These are phyloP conservation scores for Eciton burchellii DNA, from an alignment of 1,140 invertebrate species.

Conservation along the genomic window DNA sequence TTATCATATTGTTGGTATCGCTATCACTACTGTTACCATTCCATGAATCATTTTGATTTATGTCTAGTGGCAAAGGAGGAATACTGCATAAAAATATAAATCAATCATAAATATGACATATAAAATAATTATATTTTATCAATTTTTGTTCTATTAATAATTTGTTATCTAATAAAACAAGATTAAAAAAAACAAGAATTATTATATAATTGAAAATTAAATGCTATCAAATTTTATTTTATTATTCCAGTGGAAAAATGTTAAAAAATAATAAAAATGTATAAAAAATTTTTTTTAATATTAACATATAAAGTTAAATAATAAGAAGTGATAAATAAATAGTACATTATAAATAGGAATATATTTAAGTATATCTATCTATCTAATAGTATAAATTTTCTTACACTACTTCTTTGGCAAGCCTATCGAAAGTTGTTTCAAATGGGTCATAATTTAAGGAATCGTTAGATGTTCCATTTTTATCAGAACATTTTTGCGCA, in stretches of 20 bases:
- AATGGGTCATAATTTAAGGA: constrained; percentile 69
- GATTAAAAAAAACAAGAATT: too few species aligned
- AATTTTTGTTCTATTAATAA: too few species aligned
- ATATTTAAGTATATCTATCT: neutral
- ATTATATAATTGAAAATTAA: too few species aligned
- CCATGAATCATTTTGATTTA: constrained; percentile 34
- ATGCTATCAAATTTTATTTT: too few species aligned
- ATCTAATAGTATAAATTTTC: constrained; percentile 26
- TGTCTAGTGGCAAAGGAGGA: constrained; percentile 21
- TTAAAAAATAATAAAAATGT: neutral
- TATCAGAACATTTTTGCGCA: neutral
- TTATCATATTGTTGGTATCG: constrained; percentile 12
- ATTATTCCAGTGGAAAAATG: too few species aligned
- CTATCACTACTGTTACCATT: constrained; percentile 26
- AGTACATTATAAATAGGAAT: neutral
- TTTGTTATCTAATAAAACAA: too few species aligned
- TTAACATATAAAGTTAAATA: too few species aligned
- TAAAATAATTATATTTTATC: neutral
- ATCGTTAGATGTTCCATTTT: constrained; percentile 12
- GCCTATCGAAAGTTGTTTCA: constrained; percentile 77
- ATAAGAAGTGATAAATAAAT: neutral
- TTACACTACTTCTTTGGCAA: constrained; percentile 72
- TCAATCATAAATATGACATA: neutral
- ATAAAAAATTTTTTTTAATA: too few species aligned
- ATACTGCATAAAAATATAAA: constrained; percentile 50